Percentiles rank a stretch among this genome's conserved stretches.
phyloP scores from a whole-genome alignment of 1,140 invertebrate species.

The Aphidius gifuensis region DNA sequence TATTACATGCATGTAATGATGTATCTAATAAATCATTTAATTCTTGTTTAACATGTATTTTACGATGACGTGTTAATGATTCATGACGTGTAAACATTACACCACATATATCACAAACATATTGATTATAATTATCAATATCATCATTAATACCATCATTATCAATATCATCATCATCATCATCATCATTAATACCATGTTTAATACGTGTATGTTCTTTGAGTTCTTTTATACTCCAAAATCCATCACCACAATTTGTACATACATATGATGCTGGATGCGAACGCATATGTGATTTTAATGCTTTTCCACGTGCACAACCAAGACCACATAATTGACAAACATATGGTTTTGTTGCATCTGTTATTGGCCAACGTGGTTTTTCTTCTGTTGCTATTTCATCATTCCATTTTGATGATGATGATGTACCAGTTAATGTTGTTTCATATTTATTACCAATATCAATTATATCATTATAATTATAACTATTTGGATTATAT shows the following conservation, averaged over 20 bases:
- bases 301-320: slow-evolving; percentile 76
- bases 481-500: slow-evolving; percentile 17
- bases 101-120: slow-evolving; percentile 73
- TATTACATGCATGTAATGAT: slow-evolving; percentile 65
- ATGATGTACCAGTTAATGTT: slow-evolving; percentile 45
- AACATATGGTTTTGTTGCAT: slow-evolving; percentile 74
- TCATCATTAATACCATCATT: slow-evolving; percentile 57
- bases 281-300: slow-evolving; percentile 68
- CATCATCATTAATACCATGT: slow-evolving; percentile 47
- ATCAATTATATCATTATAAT: too few species aligned
- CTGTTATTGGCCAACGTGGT: slow-evolving; percentile 62
- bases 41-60: slow-evolving; percentile 57
- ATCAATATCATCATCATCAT: slow-evolving; percentile 37
- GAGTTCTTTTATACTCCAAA: slow-evolving; percentile 68
- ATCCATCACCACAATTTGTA: slow-evolving; percentile 72
- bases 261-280: slow-evolving; percentile 77
- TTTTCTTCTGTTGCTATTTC: slow-evolving; percentile 36
- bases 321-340: slow-evolving; percentile 76
- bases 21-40: slow-evolving; percentile 47
- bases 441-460: too few species aligned
- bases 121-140: slow-evolving; percentile 47
- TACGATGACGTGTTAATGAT: slow-evolving; percentile 67
- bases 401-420: slow-evolving; percentile 44
- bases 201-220: slow-evolving; percentile 64
- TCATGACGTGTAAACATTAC: slow-evolving; percentile 73